These are phyloP conservation scores for Leptinotarsa juncta DNA, from an alignment of 2,888 invertebrate genomes.

Conservation along the genomic window DNA sequence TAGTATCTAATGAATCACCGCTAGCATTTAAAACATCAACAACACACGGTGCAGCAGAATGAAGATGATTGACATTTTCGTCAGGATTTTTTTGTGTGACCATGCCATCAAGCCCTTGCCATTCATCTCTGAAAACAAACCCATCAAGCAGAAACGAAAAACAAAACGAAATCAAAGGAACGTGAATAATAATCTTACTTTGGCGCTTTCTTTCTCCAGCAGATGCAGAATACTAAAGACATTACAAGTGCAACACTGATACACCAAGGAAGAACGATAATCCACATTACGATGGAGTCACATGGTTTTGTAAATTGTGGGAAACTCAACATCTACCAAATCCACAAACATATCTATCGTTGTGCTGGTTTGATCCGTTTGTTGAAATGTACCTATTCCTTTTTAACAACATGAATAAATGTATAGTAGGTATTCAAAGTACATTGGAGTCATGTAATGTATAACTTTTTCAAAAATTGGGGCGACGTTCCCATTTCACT, in stretches of 20 bases:
- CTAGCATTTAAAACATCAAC: constrained; percentile 54
- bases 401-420: background rate
- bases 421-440: background rate
- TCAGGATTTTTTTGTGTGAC: constrained; percentile 79
- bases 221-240: constrained; percentile 61
- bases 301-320: constrained; percentile 26
- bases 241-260: constrained; percentile 57
- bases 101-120: constrained; percentile 78
- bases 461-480: background rate
- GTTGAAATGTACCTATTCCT: background rate
- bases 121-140: constrained; percentile 71
- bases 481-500: background rate
- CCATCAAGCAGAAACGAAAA: constrained; percentile 28
- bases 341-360: constrained; percentile 23
- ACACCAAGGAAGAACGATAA: constrained; percentile 52
- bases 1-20: constrained; percentile 56
- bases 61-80: constrained; percentile 69
- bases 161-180: constrained; percentile 18
- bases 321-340: constrained; percentile 5
- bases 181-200: constrained; percentile 56
- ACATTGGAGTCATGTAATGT: background rate
- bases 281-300: constrained; percentile 46
- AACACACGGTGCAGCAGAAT: constrained; percentile 58
- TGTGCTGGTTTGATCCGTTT: background rate
- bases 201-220: constrained; percentile 62